Base-by-base conservation (phyloP, 2,888 invertebrate genomes). In the Falcaria lacertinaria region DNA sequence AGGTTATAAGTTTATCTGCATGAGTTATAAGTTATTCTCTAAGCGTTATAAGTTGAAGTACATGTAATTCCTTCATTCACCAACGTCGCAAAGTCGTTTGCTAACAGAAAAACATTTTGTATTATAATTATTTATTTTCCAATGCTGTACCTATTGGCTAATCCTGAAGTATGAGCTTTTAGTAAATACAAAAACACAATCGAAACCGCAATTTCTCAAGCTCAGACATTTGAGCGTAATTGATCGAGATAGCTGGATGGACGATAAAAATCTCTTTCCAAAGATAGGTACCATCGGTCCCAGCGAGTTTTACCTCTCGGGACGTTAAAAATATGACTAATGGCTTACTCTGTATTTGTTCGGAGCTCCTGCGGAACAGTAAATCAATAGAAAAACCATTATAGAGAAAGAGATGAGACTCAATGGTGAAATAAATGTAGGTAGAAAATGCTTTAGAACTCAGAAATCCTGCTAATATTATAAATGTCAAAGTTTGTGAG, bases 351-450 rank as follows among this genome's bases (percentile, higher is more conserved):
- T 60, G 65, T 69, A 73, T 72, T 69, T 69, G 53, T 49, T 45
- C 57, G 48, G 61, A 60, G 55, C 57, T 58, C 51, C 53, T 57
- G n/a, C n/a, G n/a, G n/a, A n/a, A 60, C 62, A 62, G 68, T 73
- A 73, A 73, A 74, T 74, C 74, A 67, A 66, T 69, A 66, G 67
- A 57, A 57, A 48, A 57, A 56, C 67, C 63, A 71, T 72, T 72
- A 70, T 58, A 50, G 57, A 14, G 14, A 8, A 33, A 33, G 62
- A 60, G 57, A 60, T 58, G 63, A 57, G 64, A 62, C 63, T 54
- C 57, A 61, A 68, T 64, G 56, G 57, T 54, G 56, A 56, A 50
- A 54, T 59, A 54, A 57, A 32, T n/a, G n/a, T 4, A 32, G 32
- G 32, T n/a, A 7, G 35, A 35, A 45, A n/a, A n/a, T n/a, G n/a